Conservation (phyloP, 2,797 vertebrate species). For the Enteromius treurensis region DNA sequence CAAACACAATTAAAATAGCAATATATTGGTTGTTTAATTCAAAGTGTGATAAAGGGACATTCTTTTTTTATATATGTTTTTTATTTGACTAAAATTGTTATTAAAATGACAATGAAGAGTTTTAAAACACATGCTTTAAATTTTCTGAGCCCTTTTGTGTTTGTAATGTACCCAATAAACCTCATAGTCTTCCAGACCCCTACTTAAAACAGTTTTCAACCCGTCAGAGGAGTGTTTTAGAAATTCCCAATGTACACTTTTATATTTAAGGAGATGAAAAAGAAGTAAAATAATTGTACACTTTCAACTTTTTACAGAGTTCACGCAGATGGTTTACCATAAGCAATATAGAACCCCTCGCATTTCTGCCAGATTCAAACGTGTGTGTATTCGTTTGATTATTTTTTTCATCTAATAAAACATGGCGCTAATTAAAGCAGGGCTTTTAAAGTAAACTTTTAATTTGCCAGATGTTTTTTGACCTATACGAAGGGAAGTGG, state of each 20-base stretch:
- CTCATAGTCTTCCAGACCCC: background rate
- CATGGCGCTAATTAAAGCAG: slow-evolving; percentile 76
- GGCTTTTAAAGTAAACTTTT: slow-evolving; percentile 74
- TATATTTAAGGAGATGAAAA: slow-evolving; percentile 52
- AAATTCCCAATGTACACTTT: slow-evolving; percentile 34
- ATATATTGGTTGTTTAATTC: slow-evolving; percentile 1
- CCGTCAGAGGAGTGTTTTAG: slow-evolving; percentile 20
- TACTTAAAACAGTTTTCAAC: slow-evolving; percentile 20
- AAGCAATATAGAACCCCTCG: slow-evolving; percentile 72
- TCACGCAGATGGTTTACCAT: slow-evolving; percentile 77
- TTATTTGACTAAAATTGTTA: background rate
- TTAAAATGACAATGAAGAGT: background rate
- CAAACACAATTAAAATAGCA: background rate
- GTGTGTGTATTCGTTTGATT: slow-evolving; percentile 73
- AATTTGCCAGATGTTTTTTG: slow-evolving; percentile 79
- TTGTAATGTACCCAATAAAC: background rate
- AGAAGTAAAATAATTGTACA: slow-evolving; percentile 63
- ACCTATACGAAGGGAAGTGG: slow-evolving; percentile 68
- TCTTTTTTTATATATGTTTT: too few relatives aligned
- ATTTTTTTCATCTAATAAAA: slow-evolving; percentile 78
- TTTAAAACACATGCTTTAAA: background rate
- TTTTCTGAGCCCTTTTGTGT: background rate
- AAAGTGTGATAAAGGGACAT: background rate
- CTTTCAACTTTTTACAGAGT: slow-evolving; percentile 68
- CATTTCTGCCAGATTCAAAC: slow-evolving; percentile 76